phyloP scores from a whole-genome alignment of 1,140 invertebrate species.

The Sminthurides bifidus region DNA sequence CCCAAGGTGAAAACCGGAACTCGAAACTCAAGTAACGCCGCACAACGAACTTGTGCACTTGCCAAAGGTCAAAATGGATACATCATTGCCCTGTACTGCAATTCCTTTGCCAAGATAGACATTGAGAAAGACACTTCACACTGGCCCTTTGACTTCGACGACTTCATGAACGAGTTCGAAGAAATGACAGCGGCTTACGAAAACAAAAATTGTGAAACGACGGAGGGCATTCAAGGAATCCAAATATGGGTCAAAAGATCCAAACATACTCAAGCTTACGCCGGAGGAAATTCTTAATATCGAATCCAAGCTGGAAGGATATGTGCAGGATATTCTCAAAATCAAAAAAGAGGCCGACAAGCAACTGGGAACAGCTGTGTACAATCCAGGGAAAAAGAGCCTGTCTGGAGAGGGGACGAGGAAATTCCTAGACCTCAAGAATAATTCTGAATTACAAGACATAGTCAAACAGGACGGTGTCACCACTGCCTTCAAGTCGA shows the following conservation, averaged over 20 bases:
- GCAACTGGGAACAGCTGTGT: neutral
- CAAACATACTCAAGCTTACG: slow-evolving; percentile 7
- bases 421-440: slow-evolving; percentile 8
- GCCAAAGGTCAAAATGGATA: slow-evolving; percentile 12
- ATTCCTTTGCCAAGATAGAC: slow-evolving; percentile 19
- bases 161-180: slow-evolving; percentile 26
- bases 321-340: slow-evolving; percentile 19
- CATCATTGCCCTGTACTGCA: slow-evolving; percentile 26
- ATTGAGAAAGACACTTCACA: slow-evolving; percentile 20
- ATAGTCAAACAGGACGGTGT: neutral
- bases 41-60: neutral
- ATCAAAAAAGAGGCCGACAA: slow-evolving; percentile 12
- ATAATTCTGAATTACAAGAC: neutral
- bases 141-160: slow-evolving; percentile 30
- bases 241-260: slow-evolving; percentile 10
- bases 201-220: slow-evolving; percentile 14
- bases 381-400: slow-evolving; percentile 2
- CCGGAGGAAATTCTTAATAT: slow-evolving; percentile 15
- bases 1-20: neutral
- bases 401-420: neutral
- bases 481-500: slow-evolving; percentile 9
- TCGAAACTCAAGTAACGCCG: neutral
- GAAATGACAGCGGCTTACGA: slow-evolving; percentile 16
- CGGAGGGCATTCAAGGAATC: slow-evolving; percentile 5
- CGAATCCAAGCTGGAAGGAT: slow-evolving; percentile 19